These are phyloP conservation scores for Caradrina kadenii DNA, from an alignment of 2,888 invertebrate genomes.

Conservation along the genomic window DNA sequence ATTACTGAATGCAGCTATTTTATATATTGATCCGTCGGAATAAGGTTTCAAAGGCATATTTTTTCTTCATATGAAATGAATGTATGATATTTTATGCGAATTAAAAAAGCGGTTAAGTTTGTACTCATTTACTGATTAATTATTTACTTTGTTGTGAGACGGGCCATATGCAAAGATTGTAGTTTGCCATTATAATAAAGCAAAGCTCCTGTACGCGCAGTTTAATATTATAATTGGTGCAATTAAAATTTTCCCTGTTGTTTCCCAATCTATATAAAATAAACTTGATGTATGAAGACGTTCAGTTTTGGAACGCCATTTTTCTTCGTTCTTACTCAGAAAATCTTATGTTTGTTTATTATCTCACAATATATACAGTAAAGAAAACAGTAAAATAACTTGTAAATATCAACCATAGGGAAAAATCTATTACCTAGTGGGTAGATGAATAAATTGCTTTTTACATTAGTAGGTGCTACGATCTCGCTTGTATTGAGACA, in stretches of 20 bases:
- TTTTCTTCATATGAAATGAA: not conserved
- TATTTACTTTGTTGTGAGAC: constrained; percentile 13
- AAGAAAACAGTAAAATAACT: not conserved
- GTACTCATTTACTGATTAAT: not conserved
- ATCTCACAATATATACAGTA: not conserved
- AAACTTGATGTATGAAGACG: not conserved
- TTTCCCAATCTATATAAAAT: not conserved
- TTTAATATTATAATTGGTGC: not conserved
- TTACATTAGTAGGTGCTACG: not conserved
- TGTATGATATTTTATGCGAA: constrained; percentile 1
- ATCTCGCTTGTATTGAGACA: constrained; percentile 19
- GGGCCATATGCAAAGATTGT: not conserved
- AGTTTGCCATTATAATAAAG: not conserved
- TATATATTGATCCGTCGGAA: not conserved
- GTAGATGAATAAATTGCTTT: not conserved
- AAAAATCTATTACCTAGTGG: not conserved
- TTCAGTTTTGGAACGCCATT: not conserved
- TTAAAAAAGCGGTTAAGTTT: constrained; percentile 8
- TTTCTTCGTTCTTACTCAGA: too few species aligned
- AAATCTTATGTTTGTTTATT: not conserved
- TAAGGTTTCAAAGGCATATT: not conserved
- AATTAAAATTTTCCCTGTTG: not conserved
- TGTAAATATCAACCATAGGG: not conserved
- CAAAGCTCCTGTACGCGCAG: not conserved
- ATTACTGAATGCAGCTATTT: not conserved